Conservation (phyloP, 2,113 vertebrate genomes). For the Burhinus oedicnemus region DNA sequence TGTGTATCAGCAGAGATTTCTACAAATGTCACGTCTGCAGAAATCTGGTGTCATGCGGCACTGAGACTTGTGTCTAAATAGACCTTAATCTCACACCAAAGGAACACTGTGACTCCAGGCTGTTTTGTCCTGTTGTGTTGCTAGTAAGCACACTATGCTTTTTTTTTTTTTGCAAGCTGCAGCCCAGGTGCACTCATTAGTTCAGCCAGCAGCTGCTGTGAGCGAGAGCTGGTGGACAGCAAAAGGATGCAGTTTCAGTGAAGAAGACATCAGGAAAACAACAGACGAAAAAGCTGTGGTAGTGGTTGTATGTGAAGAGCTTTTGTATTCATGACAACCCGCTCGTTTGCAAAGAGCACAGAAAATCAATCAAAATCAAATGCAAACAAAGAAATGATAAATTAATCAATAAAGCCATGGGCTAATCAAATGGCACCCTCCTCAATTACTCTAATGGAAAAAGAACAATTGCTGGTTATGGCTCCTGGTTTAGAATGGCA, state of each 20-base stretch:
- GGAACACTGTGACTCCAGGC: neutral
- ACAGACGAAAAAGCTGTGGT: neutral
- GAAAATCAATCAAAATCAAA: conserved; percentile 54
- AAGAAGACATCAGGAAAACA: neutral
- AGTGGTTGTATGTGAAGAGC: neutral
- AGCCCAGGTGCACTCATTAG: neutral
- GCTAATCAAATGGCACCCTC: conserved; percentile 8
- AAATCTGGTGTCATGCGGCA: neutral
- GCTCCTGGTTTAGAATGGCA: conserved; percentile 4
- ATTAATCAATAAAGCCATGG: conserved; percentile 49
- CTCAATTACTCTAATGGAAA: conserved; percentile 14
- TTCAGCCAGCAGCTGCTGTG: neutral
- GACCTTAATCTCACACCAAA: neutral
- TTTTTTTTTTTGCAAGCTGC: neutral
- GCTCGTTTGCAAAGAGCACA: conserved; percentile 24
- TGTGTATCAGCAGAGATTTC: neutral
- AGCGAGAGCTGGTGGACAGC: neutral
- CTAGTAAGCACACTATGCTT: neutral
- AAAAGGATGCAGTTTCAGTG: neutral
- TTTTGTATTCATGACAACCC: conserved; percentile 17
- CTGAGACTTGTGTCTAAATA: neutral
- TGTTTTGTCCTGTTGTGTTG: neutral
- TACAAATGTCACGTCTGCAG: neutral
- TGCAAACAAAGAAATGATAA: conserved; percentile 48
- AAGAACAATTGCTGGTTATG: conserved; percentile 3